Conservation (phyloP, 2,113 vertebrate species). For the Pelmatolapia mariae region DNA sequence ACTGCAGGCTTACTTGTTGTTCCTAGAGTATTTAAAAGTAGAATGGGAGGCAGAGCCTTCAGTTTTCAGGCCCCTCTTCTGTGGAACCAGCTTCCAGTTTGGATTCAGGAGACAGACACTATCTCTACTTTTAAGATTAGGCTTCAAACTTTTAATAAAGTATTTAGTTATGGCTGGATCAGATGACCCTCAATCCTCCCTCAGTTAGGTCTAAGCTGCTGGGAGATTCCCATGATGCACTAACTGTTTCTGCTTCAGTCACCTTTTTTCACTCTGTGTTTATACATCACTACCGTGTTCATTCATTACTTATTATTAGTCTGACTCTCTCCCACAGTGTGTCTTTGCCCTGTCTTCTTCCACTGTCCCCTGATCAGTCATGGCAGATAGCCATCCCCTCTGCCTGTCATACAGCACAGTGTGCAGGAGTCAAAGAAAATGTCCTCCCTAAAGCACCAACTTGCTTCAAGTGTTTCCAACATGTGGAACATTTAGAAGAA, state of each 20-base stretch:
- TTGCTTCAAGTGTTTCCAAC: fast-evolving
- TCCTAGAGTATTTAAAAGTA: background rate
- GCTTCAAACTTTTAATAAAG: too few relatives aligned
- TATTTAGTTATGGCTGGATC: fast-evolving
- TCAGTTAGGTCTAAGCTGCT: fast-evolving
- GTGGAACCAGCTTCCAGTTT: too few relatives aligned
- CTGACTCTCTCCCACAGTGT: fast-evolving
- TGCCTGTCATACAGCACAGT: background rate
- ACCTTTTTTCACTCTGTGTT: background rate
- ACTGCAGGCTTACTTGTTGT: fast-evolving
- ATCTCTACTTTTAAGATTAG: fast-evolving
- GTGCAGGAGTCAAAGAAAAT: background rate
- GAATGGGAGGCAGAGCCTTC: too few relatives aligned
- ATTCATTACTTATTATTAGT: background rate
- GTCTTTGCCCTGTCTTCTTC: background rate
- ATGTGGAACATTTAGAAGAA: fast-evolving
- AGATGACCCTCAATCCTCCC: fast-evolving
- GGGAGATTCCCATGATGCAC: fast-evolving
- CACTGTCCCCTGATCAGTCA: fast-evolving
- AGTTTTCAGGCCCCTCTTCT: too few relatives aligned
- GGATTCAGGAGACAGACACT: too few relatives aligned
- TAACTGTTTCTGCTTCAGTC: fast-evolving
- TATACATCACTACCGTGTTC: fast-evolving
- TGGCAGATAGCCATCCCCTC: background rate
- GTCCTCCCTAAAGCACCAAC: fast-evolving